Evolutionary conservation across 2,113 vertebrate species (phyloP), one percentile per base, ranked within the genome.

Genomic region (Pelecanus crispus): DNA sequence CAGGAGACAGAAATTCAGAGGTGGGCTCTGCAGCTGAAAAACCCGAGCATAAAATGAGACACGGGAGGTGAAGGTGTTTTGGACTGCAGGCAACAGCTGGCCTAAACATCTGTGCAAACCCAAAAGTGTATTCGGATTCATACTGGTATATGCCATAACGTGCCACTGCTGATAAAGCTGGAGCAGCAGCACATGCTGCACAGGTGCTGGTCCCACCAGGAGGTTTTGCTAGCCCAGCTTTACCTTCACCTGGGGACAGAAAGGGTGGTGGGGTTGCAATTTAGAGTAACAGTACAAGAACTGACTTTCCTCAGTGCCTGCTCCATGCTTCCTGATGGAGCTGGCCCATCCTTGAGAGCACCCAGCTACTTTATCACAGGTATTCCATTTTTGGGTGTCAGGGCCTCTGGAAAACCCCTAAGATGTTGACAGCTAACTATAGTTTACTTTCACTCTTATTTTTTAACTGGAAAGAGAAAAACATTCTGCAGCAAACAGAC

Each of bases 61-160:
- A 34, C 1, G 0, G 38, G 2, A 7, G 17, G 13, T 12, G 38
- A 50, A 2, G 21, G 38, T n/a, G n/a, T 34, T 52, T 50, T 31
- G 29, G 28, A 53, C 61, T 19, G 20, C 56, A 89, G 40, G 21
- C 18, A 81, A 49, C 40, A 49, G 50, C 67, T 58, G 59, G 31
- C 31, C 49, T 29, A 49, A 78, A 56, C 59, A 84, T 12, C 77
- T 74, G 59, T 16, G 36, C 63, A 74, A 94, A 45, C 42, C 47
- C 32, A 13, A 81, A 73, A 18, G 5, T 2, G 0, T 7, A n/a
- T 16, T 13, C 14, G 15, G 47, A 66, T 78, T 84, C 65, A 66
- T 24, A 58, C 28, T 11, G 25, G 10, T 14, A 7, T 9, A 20
- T 16, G 15, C 29, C 3, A 0, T 20, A 26, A 53, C 0, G 1